Conservation (phyloP, 2,888 invertebrate species). For the Lepidochrysops patricia region DNA sequence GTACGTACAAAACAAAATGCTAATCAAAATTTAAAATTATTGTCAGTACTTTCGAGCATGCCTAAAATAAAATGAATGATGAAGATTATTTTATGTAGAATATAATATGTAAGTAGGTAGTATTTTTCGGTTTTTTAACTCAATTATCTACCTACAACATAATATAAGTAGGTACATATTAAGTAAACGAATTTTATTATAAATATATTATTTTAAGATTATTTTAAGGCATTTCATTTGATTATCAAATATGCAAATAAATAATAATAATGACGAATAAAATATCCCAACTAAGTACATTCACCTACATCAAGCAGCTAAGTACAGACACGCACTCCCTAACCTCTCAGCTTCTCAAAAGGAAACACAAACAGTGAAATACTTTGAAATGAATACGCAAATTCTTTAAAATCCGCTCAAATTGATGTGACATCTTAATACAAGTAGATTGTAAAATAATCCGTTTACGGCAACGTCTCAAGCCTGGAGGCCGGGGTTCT, state of each 20-base stretch:
- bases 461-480: conserved; percentile 61
- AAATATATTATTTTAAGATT: too few relatives aligned
- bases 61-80: too few relatives aligned
- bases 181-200: too few relatives aligned
- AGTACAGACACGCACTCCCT: background rate
- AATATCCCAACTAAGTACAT: background rate
- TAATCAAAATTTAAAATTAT: too few relatives aligned
- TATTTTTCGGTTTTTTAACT: too few relatives aligned
- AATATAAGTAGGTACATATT: too few relatives aligned
- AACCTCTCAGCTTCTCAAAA: background rate
- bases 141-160: too few relatives aligned
- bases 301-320: background rate
- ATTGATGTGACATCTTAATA: conserved; percentile 13
- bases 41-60: too few relatives aligned
- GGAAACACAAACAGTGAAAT: background rate
- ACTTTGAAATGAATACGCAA: conserved; percentile 2
- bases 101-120: too few relatives aligned
- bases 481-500: conserved; percentile 30
- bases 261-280: background rate
- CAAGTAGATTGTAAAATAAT: conserved; percentile 62
- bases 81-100: too few relatives aligned
- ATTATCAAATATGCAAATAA: background rate
- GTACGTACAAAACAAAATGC: too few relatives aligned
- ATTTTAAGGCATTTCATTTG: too few relatives aligned
- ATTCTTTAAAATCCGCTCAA: conserved; percentile 5